These are phyloP conservation scores for Camponotus vicinus DNA, from an alignment of 1,140 invertebrate species.

Conservation along the genomic window DNA sequence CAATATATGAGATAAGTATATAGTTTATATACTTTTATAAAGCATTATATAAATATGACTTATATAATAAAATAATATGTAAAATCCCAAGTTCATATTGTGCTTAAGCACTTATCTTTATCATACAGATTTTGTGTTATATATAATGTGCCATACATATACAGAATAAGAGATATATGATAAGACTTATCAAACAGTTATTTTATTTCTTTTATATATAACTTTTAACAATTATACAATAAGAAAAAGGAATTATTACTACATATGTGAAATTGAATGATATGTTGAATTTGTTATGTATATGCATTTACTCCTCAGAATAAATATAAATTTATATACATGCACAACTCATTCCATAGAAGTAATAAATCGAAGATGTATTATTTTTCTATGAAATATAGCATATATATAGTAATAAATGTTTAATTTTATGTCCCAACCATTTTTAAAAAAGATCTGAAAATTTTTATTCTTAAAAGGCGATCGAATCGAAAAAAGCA, in stretches of 20 bases:
- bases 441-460: too few relatives aligned
- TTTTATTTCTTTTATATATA: background rate
- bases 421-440: too few relatives aligned
- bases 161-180: background rate
- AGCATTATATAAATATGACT: background rate
- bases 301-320: too few relatives aligned
- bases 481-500: too few relatives aligned
- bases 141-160: background rate
- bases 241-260: background rate
- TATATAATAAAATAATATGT: conserved; percentile 3
- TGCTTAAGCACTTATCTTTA: background rate
- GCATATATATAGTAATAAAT: too few relatives aligned
- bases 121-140: background rate
- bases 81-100: background rate
- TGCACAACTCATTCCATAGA: too few relatives aligned
- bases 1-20: background rate
- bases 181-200: background rate
- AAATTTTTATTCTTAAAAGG: too few relatives aligned
- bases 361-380: too few relatives aligned
- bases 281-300: background rate
- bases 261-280: background rate
- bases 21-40: background rate
- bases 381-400: too few relatives aligned
- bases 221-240: background rate
- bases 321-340: too few relatives aligned